phyloP scores from a whole-genome alignment of 2,888 invertebrate genomes.

The Xylocampa areola region DNA sequence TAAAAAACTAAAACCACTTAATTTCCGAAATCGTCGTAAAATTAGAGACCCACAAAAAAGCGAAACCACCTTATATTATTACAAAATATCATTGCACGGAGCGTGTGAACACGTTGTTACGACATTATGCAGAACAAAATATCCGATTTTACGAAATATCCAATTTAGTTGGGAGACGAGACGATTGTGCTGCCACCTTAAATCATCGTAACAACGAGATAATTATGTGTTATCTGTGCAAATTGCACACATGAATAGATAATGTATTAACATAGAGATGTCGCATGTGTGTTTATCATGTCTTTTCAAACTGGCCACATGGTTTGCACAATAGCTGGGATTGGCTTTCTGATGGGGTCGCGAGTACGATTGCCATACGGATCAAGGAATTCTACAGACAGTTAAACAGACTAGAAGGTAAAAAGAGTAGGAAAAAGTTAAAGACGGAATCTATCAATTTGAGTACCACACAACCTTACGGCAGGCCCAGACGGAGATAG shows the following conservation, averaged over 20 bases:
- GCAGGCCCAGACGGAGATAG: too few species aligned
- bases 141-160: constrained; percentile 76
- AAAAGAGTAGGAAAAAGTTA: too few species aligned
- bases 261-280: not conserved
- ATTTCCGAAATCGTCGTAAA: constrained; percentile 39
- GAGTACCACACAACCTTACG: too few species aligned
- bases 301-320: too few species aligned
- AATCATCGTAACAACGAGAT: constrained; percentile 7
- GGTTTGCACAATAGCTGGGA: too few species aligned
- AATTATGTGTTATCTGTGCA: constrained; percentile 9
- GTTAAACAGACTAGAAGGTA: too few species aligned
- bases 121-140: constrained; percentile 65
- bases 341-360: too few species aligned
- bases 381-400: too few species aligned
- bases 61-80: constrained; percentile 60
- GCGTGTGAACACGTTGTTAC: constrained; percentile 74
- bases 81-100: constrained; percentile 69
- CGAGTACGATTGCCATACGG: too few species aligned
- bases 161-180: constrained; percentile 57
- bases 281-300: not conserved
- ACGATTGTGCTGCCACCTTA: constrained; percentile 21
- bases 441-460: too few species aligned
- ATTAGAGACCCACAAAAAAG: constrained; percentile 51
- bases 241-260: constrained; percentile 8
- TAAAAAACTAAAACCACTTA: constrained; percentile 21